Evolutionary conservation across 1,140 invertebrate genomes (phyloP), one percentile per base, ranked within the genome.

Genomic region (Megathymus violae): DNA sequence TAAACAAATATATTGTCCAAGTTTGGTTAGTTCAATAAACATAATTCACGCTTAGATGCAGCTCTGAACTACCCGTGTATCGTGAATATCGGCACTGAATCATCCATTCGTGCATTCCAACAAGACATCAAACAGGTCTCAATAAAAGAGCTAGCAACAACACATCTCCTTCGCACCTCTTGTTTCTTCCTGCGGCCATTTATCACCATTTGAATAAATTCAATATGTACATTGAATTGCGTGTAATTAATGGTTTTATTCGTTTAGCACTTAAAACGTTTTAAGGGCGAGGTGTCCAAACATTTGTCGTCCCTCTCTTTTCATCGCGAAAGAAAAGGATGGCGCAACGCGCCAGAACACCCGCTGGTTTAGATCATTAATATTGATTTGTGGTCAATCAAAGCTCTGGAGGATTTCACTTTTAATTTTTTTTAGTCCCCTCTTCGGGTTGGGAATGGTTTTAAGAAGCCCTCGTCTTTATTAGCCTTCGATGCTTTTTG

Each of bases 341-440:
- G 38, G 54, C 17, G n/a, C 14, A 67, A 67, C 25, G 51, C 51
- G 62, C 61, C 69, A 76, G 85, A 76, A 86, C 86, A 76, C 88
- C 88, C 85, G 88, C 86, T 88, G 88, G 63, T 62, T 85, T 72
- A 73, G 81, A 89, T 89, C 88, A 91, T 91, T 91, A 91, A 91
- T 91, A 88, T 89, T 91, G 88, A 91, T 91, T 91, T 91, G 88
- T 91, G 88, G 88, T 88, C 88, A 91, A 91, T 91, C 86, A 91
- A 86, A 87, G 80, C 73, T 76, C 76, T 84, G 60, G 80, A 85
- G 86, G 82, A 89, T 91, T 91, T 88, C 82, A 88, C 85, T 88
- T 89, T 91, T 88, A 85, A 87, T 82, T 79, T 79, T 89, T 89
- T 89, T 85, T 87, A 82, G 65, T 75, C 69, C 63, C 67, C 64